Percentiles rank a stretch among this genome's conserved stretches.
These are phyloP conservation scores for Patiria miniata DNA, from an alignment of 35 echinoderm and acorn worm species.

Conservation along the genomic window DNA sequence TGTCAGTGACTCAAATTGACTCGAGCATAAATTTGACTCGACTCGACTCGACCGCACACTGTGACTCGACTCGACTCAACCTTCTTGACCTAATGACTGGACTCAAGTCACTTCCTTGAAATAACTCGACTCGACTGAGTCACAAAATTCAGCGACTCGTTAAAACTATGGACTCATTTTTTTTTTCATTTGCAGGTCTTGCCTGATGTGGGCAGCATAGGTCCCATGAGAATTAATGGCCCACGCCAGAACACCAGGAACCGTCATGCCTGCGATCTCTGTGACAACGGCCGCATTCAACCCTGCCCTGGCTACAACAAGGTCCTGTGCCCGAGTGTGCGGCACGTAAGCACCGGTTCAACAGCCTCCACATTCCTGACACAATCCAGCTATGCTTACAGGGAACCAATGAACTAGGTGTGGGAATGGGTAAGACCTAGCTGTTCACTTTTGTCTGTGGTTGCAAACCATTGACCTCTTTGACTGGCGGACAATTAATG, in stretches of 20 bases:
- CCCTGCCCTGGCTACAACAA: constrained; percentile 75
- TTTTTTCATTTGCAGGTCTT: constrained; percentile 58
- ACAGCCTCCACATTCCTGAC: constrained; percentile 89
- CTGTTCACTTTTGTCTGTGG: no score
- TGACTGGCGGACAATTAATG: no score
- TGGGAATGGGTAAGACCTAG: no score
- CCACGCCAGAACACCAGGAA: constrained; percentile 38
- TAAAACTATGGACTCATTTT: neutral
- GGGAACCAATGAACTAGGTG: neutral
- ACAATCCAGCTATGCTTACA: constrained; percentile 27
- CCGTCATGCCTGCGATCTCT: constrained; percentile 71
- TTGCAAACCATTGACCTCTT: no score
- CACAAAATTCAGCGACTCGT: no score
- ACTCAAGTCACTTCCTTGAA: no score
- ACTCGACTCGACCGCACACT: no score
- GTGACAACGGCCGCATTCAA: constrained; percentile 65
- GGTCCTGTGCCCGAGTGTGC: constrained; percentile 52
- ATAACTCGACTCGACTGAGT: no score
- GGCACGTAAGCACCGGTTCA: constrained; percentile 71
- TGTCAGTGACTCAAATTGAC: no score
- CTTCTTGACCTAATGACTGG: no score
- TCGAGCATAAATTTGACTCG: no score
- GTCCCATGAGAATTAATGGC: constrained; percentile 34
- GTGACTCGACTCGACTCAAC: no score
- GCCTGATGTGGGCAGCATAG: constrained; percentile 55